phyloP scores from a whole-genome alignment of 2,113 vertebrate species.

The Eidolon helvum region DNA sequence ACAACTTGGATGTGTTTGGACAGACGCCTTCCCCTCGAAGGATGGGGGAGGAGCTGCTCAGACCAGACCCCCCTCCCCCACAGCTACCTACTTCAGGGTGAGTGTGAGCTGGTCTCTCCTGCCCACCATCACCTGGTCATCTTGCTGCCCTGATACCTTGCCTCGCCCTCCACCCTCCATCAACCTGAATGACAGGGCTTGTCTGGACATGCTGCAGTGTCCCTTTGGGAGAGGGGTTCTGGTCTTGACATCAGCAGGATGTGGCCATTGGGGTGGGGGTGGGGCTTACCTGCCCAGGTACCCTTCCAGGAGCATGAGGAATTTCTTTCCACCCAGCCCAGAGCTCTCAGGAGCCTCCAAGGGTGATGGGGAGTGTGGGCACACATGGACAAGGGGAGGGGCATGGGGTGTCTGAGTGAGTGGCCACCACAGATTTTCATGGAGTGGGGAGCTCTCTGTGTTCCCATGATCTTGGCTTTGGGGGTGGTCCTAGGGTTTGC shows the following conservation, averaged over 20 bases:
- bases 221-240: constrained; percentile 77
- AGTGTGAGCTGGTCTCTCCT: constrained; percentile 81
- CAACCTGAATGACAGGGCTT: constrained; percentile 77
- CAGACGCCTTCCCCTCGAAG: constrained; percentile 94
- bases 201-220: constrained; percentile 77
- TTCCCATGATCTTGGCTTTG: neutral
- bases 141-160: constrained; percentile 51
- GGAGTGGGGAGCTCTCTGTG: neutral
- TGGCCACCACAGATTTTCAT: neutral
- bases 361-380: neutral
- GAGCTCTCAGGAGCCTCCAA: neutral
- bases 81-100: constrained; percentile 96
- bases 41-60: constrained; percentile 94
- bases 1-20: constrained; percentile 94
- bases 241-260: constrained; percentile 33
- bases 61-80: constrained; percentile 93
- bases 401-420: neutral
- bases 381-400: neutral
- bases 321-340: neutral
- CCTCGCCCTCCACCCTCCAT: constrained; percentile 60
- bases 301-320: neutral
- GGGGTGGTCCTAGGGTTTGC: neutral
- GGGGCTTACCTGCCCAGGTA: constrained; percentile 19
- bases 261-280: neutral
- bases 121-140: constrained; percentile 51